Base-by-base conservation (phyloP, 2,888 invertebrate genomes). In the Patella depressa region DNA sequence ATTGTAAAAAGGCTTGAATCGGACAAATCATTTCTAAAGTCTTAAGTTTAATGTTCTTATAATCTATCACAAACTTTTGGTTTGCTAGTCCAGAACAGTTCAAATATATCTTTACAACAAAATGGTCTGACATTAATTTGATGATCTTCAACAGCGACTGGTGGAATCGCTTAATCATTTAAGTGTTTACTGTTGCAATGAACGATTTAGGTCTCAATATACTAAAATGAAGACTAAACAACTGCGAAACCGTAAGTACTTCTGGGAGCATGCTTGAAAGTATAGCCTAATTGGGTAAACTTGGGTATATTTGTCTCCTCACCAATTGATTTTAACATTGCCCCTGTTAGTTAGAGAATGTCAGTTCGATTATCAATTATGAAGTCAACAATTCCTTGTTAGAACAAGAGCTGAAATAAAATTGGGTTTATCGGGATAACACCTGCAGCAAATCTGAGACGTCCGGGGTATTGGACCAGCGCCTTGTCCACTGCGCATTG, bases 311-410 rank as follows among this genome's bases (percentile, higher is more conserved):
- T 53, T 19, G 15, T 2, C 19, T 72, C 53, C 3, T 72, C 72
- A 72, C 72, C 72, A 15, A 4, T 53, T 45, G 29, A 19, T 72
- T 54, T 3, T 12, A 45, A 54, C 72, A 29, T 45, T 11, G 72
- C 14, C n/a, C n/a, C n/a, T 24, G 53, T 53, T 29, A 72, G 3
- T 7, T 34, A 72, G 4, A 72, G 17, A 72, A 72, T 72, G 72
- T 72, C 72, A 24, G 17, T 53, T 5, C 45, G 29, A n/a, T 72
- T 14, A 53, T 72, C 72, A 72, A 72, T 45, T n/a, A 72, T 72
- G 3, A 34, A 34, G 45, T 72, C 72, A 34, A 19, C 14, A 45
- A 45, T 72, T 34, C 2, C 17, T 34, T 34, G 17, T 34, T 34
- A 34, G 5, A 3, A 7, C 34, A 34, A 34, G 5, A 34, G 0